phyloP scores from a whole-genome alignment of 1,140 invertebrate species.

The Pissodes strobi region DNA sequence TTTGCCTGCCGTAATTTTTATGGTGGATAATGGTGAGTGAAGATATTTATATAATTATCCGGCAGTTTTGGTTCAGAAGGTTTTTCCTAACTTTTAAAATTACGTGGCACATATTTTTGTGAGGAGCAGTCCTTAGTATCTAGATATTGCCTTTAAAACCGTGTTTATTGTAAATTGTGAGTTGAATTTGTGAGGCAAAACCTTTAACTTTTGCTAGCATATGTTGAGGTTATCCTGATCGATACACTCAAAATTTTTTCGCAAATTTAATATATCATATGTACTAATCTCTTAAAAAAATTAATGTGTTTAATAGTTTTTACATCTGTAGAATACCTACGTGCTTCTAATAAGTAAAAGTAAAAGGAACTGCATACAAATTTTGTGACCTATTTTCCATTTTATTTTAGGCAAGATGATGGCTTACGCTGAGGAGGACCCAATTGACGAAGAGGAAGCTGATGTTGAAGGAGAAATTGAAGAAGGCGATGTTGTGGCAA shows the following conservation, averaged over 20 bases:
- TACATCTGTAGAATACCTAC: conserved; percentile 3
- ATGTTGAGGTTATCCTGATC: conserved; percentile 12
- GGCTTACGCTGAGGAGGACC: conserved; percentile 74
- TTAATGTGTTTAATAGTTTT: background rate
- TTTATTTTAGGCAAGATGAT: conserved; percentile 63
- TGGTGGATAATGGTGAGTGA: conserved; percentile 62
- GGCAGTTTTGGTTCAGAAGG: conserved; percentile 28
- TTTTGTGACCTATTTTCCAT: background rate
- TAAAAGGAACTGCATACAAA: background rate
- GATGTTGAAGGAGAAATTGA: conserved; percentile 70
- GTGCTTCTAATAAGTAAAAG: background rate
- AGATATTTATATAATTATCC: background rate
- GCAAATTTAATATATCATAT: background rate
- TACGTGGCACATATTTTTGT: conserved; percentile 40
- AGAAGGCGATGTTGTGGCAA: conserved; percentile 63
- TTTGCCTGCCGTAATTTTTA: conserved; percentile 62
- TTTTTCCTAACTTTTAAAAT: conserved; percentile 23
- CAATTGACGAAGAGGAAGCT: conserved; percentile 76
- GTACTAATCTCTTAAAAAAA: background rate
- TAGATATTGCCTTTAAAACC: background rate
- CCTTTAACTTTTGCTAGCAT: background rate
- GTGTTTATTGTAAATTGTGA: background rate
- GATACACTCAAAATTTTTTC: background rate
- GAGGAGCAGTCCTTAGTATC: background rate
- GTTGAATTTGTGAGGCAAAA: background rate